A percentile compares a stretch with the other conserved stretches of the same genome.
phyloP scores from a whole-genome alignment of 2,113 vertebrate genomes.

The Podarcis raffonei region DNA sequence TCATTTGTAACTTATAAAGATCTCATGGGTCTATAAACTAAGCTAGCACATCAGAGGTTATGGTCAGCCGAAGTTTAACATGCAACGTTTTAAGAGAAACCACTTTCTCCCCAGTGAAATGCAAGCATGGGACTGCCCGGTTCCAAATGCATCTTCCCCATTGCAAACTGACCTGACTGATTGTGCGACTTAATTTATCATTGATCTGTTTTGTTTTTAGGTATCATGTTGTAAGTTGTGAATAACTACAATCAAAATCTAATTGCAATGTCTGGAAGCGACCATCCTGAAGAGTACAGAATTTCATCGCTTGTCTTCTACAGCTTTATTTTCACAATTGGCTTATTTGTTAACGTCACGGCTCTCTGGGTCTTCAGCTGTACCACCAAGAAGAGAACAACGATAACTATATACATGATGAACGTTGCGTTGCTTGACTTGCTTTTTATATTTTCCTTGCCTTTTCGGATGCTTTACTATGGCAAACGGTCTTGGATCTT shows the following conservation, averaged over 20 bases:
- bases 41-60: background rate
- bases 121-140: background rate
- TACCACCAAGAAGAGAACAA: slow-evolving; percentile 93
- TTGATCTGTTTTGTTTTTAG: background rate
- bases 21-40: background rate
- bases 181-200: background rate
- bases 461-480: slow-evolving; percentile 90
- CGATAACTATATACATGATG: slow-evolving; percentile 94
- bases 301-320: slow-evolving; percentile 87
- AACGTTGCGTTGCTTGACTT: slow-evolving; percentile 93
- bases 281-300: slow-evolving; percentile 81
- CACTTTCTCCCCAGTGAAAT: background rate
- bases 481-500: slow-evolving; percentile 86
- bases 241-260: slow-evolving; percentile 37
- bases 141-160: background rate
- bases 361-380: slow-evolving; percentile 97
- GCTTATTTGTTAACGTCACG: slow-evolving; percentile 87
- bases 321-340: slow-evolving; percentile 83
- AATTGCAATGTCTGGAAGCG: slow-evolving; percentile 41
- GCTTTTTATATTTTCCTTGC: slow-evolving; percentile 85
- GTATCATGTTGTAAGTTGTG: slow-evolving; percentile 4
- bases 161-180: background rate
- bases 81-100: background rate
- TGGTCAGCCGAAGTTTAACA: background rate
- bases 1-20: background rate